Conservation (phyloP, 1,140 invertebrate species). For the Eriosoma lanigerum region DNA sequence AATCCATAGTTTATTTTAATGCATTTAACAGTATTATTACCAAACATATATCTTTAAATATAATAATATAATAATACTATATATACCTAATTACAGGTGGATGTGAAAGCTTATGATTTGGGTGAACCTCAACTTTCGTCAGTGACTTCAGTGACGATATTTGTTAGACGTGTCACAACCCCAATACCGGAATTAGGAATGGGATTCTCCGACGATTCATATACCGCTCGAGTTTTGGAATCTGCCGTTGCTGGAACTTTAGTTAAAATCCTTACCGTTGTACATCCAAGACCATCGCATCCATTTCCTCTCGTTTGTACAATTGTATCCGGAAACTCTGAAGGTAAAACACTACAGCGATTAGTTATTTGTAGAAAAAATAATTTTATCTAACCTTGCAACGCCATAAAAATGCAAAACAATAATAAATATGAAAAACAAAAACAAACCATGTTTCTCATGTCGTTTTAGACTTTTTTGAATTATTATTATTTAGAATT, state of each 20-base stretch:
- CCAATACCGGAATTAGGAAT: slow-evolving; percentile 70
- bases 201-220: slow-evolving; percentile 79
- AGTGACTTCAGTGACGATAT: slow-evolving; percentile 76
- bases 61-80: too few relatives aligned
- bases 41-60: too few relatives aligned
- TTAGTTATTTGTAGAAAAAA: too few relatives aligned
- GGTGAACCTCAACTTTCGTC: slow-evolving; percentile 81
- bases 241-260: slow-evolving; percentile 70
- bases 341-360: slow-evolving; percentile 58
- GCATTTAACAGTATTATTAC: too few relatives aligned
- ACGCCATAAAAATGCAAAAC: too few relatives aligned
- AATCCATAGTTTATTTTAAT: too few relatives aligned
- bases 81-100: slow-evolving; percentile 63
- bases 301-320: slow-evolving; percentile 72
- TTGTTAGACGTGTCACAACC: slow-evolving; percentile 75
- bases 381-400: too few relatives aligned
- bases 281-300: slow-evolving; percentile 69
- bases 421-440: too few relatives aligned
- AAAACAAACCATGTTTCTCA: too few relatives aligned
- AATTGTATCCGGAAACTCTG: slow-evolving; percentile 71
- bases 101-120: slow-evolving; percentile 83
- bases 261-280: slow-evolving; percentile 72
- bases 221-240: slow-evolving; percentile 74
- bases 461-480: too few relatives aligned
- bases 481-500: too few relatives aligned